Conservation (phyloP, 2,888 invertebrate genomes). For the Neocrepidodera transversa region DNA sequence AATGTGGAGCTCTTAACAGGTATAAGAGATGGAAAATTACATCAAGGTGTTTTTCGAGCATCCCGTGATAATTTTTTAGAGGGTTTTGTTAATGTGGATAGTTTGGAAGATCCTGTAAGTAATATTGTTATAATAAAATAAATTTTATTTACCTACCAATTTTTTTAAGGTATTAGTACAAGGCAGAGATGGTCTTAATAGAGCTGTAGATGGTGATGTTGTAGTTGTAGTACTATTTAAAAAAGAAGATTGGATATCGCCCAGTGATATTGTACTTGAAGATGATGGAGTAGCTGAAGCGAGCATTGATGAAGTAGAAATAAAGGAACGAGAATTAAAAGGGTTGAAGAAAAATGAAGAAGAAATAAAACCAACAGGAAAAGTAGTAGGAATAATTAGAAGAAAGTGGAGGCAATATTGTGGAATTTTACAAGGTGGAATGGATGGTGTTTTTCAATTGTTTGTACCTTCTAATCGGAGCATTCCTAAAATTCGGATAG, state of each 20-base stretch:
- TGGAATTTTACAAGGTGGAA: slow-evolving; percentile 87
- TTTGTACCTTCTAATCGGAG: slow-evolving; percentile 94
- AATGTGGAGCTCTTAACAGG: slow-evolving; percentile 80
- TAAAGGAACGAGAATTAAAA: slow-evolving; percentile 62
- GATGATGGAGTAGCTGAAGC: slow-evolving; percentile 70
- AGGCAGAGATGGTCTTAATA: slow-evolving; percentile 85
- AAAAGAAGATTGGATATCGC: slow-evolving; percentile 88
- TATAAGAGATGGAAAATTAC: slow-evolving; percentile 75
- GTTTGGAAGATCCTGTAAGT: slow-evolving; percentile 79
- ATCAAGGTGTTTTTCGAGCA: slow-evolving; percentile 84
- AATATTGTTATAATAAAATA: neutral
- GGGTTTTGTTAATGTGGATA: slow-evolving; percentile 83
- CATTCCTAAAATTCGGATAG: slow-evolving; percentile 94
- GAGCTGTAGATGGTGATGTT: slow-evolving; percentile 93
- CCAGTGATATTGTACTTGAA: slow-evolving; percentile 84
- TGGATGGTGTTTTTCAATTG: slow-evolving; percentile 77
- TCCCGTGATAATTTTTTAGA: slow-evolving; percentile 95
- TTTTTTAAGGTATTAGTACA: slow-evolving; percentile 76
- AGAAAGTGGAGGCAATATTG: slow-evolving; percentile 95
- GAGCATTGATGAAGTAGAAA: slow-evolving; percentile 72
- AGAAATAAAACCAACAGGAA: slow-evolving; percentile 69
- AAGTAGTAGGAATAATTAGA: slow-evolving; percentile 91
- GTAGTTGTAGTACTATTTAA: slow-evolving; percentile 92
- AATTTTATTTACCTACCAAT: slow-evolving; percentile 12
- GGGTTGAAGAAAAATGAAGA: slow-evolving; percentile 45